These are phyloP conservation scores for Tenthredo amoena DNA, from an alignment of 2,888 invertebrate species.

Conservation along the genomic window DNA sequence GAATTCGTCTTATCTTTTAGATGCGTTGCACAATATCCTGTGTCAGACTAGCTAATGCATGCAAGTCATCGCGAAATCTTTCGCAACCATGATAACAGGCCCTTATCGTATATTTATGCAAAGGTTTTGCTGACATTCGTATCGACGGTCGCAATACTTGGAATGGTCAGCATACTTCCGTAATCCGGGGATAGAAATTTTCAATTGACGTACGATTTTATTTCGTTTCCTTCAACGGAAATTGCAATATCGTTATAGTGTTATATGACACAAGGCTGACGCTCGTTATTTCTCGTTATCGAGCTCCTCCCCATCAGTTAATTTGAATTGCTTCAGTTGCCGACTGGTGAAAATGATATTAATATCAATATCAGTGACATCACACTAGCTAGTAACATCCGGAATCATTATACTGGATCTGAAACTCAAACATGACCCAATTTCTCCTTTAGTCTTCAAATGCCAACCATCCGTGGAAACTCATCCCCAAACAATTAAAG, in stretches of 20 bases:
- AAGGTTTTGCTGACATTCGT: not conserved
- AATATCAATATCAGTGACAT: not conserved
- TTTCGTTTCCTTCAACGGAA: not conserved
- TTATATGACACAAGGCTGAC: not conserved
- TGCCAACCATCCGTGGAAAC: too few relatives aligned
- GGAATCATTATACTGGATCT: too few relatives aligned
- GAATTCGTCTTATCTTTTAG: not conserved
- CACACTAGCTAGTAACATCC: too few relatives aligned
- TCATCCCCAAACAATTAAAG: too few relatives aligned
- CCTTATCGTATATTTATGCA: not conserved
- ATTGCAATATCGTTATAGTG: not conserved
- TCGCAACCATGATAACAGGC: not conserved
- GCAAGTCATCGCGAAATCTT: not conserved
- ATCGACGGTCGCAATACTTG: not conserved
- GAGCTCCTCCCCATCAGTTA: not conserved
- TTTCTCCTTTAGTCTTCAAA: too few relatives aligned
- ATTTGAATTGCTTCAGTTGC: not conserved
- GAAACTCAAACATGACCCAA: too few relatives aligned
- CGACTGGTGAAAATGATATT: not conserved
- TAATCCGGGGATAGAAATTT: not conserved
- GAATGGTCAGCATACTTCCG: not conserved
- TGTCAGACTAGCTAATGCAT: not conserved
- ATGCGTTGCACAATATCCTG: not conserved
- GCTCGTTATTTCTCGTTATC: not conserved
- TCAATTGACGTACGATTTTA: not conserved